A percentile compares a stretch with the other conserved stretches of the same genome.
Conservation (phyloP, 2,888 invertebrate species). For the Drosophila nr. fundita region DNA sequence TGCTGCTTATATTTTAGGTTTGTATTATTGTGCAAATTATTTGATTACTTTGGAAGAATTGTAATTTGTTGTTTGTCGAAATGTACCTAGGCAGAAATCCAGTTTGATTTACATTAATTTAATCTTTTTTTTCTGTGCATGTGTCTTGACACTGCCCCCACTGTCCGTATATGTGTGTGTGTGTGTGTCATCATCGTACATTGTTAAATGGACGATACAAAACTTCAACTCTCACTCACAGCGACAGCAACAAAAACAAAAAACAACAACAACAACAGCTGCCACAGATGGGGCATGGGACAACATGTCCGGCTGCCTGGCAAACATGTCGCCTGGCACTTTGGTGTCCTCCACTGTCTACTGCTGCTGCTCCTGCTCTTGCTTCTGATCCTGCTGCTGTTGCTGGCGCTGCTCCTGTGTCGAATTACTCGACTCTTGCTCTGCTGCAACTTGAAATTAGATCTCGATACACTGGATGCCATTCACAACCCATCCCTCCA, state of each 20-base stretch:
- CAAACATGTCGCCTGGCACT: slow-evolving; percentile 63
- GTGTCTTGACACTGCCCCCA: slow-evolving; percentile 1
- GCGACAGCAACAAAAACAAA: slow-evolving; percentile 12
- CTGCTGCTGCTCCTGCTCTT: slow-evolving; percentile 6
- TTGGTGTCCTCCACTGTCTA: slow-evolving; percentile 38
- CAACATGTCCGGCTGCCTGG: slow-evolving; percentile 54
- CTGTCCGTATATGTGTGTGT: slow-evolving; percentile 8
- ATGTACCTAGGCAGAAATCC: background rate
- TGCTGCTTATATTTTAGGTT: background rate
- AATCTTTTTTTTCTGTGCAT: background rate
- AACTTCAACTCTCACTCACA: slow-evolving; percentile 58
- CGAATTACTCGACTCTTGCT: slow-evolving; percentile 51
- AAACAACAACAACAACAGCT: background rate
- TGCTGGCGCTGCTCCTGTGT: slow-evolving; percentile 23
- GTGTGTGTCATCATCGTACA: slow-evolving; percentile 65
- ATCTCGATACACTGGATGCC: slow-evolving; percentile 42
- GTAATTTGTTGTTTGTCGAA: background rate
- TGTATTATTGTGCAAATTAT: background rate
- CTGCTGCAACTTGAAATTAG: slow-evolving; percentile 57
- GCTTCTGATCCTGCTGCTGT: slow-evolving; percentile 4
- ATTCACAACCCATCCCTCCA: background rate
- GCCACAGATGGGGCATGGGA: slow-evolving; percentile 1
- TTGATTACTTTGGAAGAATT: background rate
- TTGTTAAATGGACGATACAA: slow-evolving; percentile 80
- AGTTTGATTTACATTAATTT: background rate